Evolutionary conservation across 2,797 vertebrate species (phyloP), one percentile per base, ranked within the genome.

Genomic region (Spinus pinus): DNA sequence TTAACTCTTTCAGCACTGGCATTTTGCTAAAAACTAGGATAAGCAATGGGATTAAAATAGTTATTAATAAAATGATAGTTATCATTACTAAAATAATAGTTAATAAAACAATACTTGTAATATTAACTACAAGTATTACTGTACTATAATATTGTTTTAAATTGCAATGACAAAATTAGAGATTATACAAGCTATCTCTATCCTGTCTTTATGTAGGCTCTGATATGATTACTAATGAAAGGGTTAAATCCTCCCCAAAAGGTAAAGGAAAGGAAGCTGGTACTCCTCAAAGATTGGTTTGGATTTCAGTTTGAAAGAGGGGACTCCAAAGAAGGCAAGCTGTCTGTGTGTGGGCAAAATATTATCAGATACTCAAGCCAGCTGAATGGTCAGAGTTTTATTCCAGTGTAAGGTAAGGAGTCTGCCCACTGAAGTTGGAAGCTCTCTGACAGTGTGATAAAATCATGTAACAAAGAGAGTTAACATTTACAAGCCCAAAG

Each of bases 1-100:
- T 93, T 92, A 96, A 95, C 92, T 72, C 79, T 72, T 91, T 81
- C 81, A 93, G 6, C 21, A 60, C 35, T 18, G 53, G 9, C 21
- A 85, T 50, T 82, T 78, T 78, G 28, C 28, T 65, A 74, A 78
- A 87, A 87, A 54, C 17, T 9, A 60, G 22, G 10, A 60, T 64
- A 62, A 3, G 25, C 1, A 19, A 9, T 37, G 37, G 8, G 12
- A 24, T 75, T 72, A 42, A 70, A 79, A 83, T 12, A 33, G 10
- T 35, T 57, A 47, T 20, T 39, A 70, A 56, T 27, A 62, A 56
- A 57, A 56, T 25, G 28, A 42, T 12, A 42, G 5, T 15, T 25
- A 39, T 30, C 4, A 27, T 33, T 62, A 22, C 6, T 39, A 44
- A 56, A 50, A 31, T 12, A 27, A 19, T 31, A 46, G 10, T 22